These are phyloP conservation scores for Brassicogethes aeneus DNA, from an alignment of 2,888 invertebrate species.

Conservation along the genomic window DNA sequence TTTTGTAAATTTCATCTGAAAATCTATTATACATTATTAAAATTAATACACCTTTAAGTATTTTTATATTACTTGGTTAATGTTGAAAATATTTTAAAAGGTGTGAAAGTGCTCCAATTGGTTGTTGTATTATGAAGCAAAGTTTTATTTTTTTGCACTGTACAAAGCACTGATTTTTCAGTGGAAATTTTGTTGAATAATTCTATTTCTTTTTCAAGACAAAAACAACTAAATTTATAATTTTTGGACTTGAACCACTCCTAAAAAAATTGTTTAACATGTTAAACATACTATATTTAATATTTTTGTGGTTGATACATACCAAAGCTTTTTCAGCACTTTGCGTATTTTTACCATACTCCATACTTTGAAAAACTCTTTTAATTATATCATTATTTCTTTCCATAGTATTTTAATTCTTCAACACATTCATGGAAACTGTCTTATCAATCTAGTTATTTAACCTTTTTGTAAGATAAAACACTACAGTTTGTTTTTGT, in stretches of 20 bases:
- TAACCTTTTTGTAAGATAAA: too few species aligned
- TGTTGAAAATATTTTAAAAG: too few species aligned
- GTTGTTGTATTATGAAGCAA: too few species aligned
- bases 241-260: slow-evolving; percentile 26
- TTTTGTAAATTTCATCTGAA: slow-evolving; percentile 43
- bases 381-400: background rate
- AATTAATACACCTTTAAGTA: too few species aligned
- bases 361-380: slow-evolving; percentile 30
- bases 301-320: slow-evolving; percentile 9
- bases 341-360: slow-evolving; percentile 27
- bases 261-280: slow-evolving; percentile 19
- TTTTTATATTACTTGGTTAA: too few species aligned
- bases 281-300: background rate
- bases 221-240: too few species aligned
- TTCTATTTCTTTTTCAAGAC: too few species aligned
- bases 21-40: slow-evolving; percentile 38
- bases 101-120: too few species aligned
- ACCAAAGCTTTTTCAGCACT: slow-evolving; percentile 24
- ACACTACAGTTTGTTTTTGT: too few species aligned
- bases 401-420: background rate
- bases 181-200: too few species aligned
- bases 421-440: background rate
- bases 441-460: background rate
- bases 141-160: too few species aligned
- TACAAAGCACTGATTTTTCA: too few species aligned